Evolutionary conservation across 2,888 invertebrate genomes (phyloP).

Genomic region (Drosophila nr. medialis): DNA sequence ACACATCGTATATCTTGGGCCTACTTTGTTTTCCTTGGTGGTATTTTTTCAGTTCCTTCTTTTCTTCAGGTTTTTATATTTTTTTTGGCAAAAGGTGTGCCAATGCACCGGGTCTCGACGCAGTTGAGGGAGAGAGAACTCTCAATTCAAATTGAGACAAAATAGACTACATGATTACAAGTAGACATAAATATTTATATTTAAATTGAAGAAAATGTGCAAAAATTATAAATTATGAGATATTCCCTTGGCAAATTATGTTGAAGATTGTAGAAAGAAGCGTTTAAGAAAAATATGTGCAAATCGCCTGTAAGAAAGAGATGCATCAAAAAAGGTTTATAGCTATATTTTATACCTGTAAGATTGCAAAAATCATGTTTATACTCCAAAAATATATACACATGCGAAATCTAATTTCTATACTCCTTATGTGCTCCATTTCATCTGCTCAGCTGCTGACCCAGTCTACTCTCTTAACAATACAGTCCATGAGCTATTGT

Average conservation of each 20-base stretch:
- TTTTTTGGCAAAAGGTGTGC: conserved; percentile 50
- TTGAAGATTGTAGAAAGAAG: neutral
- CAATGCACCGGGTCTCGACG: conserved; percentile 54
- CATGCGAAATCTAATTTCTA: conserved; percentile 7
- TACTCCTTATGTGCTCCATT: conserved; percentile 31
- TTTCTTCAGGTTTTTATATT: conserved; percentile 29
- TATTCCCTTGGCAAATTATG: neutral
- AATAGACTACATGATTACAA: neutral
- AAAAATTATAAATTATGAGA: neutral
- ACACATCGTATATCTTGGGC: conserved; percentile 81
- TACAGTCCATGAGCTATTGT: conserved; percentile 34
- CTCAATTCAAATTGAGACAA: neutral
- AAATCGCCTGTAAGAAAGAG: neutral
- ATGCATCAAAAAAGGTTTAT: neutral
- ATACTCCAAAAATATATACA: neutral
- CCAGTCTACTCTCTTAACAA: conserved; percentile 34
- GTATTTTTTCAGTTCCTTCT: conserved; percentile 38
- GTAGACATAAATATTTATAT: neutral
- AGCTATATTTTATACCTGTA: neutral
- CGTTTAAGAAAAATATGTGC: neutral
- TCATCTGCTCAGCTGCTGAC: conserved; percentile 43
- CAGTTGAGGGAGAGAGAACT: neutral
- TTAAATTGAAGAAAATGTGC: neutral
- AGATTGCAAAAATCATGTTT: neutral
- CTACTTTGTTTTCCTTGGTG: conserved; percentile 63